Evolutionary conservation across 1,140 invertebrate species (phyloP), one percentile per base, ranked within the genome.

Genomic region (Drosophila pseudoobscura): DNA sequence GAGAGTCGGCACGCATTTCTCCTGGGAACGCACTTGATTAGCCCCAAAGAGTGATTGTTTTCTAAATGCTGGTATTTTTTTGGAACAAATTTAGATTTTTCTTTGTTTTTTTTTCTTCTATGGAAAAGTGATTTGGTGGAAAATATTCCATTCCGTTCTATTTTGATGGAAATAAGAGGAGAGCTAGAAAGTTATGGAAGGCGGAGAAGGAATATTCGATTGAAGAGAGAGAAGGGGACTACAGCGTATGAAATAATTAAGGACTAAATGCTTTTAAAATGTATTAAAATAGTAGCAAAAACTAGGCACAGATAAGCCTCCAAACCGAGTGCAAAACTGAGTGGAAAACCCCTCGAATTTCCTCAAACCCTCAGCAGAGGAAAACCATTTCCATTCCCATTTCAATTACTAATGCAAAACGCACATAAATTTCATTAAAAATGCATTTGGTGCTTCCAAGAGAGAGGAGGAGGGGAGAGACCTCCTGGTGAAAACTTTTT

Each of bases 401-500:
- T 77, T 51, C 31, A 70, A 77, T 75, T 59, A 71, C 82, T 71
- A 80, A 87, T 80, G 77, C 64, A 47, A 39, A 70, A 62, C 52
- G 45, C 20, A 62, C 75, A 87, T 88, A 88, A 88, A 87, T 87
- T 88, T 83, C 74, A 87, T 87, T 88, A 88, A 82, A 82, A 82
- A 88, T 88, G 62, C 65, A 88, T 88, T 82, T 87, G 49, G 63
- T 70, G 26, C 64, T 57, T 69, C 11, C 15, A 56, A 49, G 9
- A 13, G 9, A 39, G 35, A 39, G 11, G 2, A 3, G 1, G 24
- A 2, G 22, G 24, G 5, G 24, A 0, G 35, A 20, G 7, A 15
- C 46, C 31, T 41, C 24, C 43, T 35, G 35, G n/a, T 15, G 43
- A 52, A 45, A 76, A 64, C 47, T 46, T 64, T 64, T 77, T 66